Evolutionary conservation across 1,140 invertebrate genomes (phyloP), one percentile per base, ranked within the genome.

Genomic region (Atta colombica): DNA sequence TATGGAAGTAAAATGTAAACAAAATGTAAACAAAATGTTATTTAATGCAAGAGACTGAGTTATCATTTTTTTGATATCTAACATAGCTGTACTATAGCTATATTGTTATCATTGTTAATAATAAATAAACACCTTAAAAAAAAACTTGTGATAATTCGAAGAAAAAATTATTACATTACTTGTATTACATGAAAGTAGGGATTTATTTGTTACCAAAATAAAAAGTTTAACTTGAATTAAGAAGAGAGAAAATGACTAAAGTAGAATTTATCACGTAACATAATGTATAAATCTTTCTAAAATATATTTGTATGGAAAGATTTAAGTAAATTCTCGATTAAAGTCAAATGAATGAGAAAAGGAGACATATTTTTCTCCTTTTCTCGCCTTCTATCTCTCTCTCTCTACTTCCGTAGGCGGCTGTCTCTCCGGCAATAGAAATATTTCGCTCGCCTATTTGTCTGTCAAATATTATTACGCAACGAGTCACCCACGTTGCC

Each of bases 401-500:
- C 4, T 31, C 25, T 58, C 0, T 14, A 16, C 3, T 49, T 85
- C 65, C 31, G 58, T 74, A 74, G 75, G 51, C 61, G 53, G 53
- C 31, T 53, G 25, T 72, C 55, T 28, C 25, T 63, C 14, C 61
- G 31, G 77, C 77, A 39, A 66, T 87, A 86, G 53, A 89, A 88
- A 80, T 68, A 89, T 89, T 89, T 89, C 61, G 61, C 51, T 86
- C 74, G 63, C 39, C 51, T 74, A 75, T 74, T 85, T 65, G 55
- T 58, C 51, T 39, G 49, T 87, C 72, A 85, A 25, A 86, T 87
- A 80, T 81, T 63, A 87, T 89, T 89, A 81, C 71, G 88, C 87
- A 89, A 89, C 28, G 63, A 21, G 39, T 63, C 69, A 69, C 88
- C 88, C 77, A 89, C 88, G 71, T 21, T n/a, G 63, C 87, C 69